A percentile compares a stretch with the other conserved stretches of the same genome.
Evolutionary conservation across 1,140 invertebrate species (phyloP).

Genomic region (Formica exsecta): DNA sequence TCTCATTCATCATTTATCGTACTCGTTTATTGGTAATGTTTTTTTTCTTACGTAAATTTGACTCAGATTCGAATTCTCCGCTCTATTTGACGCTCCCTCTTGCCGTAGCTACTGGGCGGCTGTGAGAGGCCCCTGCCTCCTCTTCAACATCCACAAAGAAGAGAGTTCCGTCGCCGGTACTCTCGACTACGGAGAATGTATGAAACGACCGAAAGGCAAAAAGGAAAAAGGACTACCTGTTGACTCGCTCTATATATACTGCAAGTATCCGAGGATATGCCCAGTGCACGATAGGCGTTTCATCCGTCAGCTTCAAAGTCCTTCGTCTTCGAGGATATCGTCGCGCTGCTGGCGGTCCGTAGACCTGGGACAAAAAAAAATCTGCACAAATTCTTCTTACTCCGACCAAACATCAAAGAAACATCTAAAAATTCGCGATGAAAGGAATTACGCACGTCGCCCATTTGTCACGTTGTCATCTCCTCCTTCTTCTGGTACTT

Average conservation of each 20-base stretch:
- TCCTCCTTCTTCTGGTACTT: slow-evolving; percentile 41
- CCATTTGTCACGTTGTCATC: slow-evolving; percentile 44
- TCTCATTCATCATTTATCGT: slow-evolving; percentile 62
- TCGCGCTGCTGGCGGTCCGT: slow-evolving; percentile 44
- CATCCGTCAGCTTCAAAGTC: slow-evolving; percentile 72
- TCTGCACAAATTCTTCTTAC: slow-evolving; percentile 21
- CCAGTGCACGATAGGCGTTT: slow-evolving; percentile 83
- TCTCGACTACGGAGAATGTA: slow-evolving; percentile 83
- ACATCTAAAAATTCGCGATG: slow-evolving; percentile 41
- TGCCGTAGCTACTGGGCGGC: slow-evolving; percentile 55
- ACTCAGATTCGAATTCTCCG: slow-evolving; percentile 86
- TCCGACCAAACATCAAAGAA: not conserved
- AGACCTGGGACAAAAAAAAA: slow-evolving; percentile 27
- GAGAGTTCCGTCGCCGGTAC: slow-evolving; percentile 76
- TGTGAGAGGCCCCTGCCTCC: slow-evolving; percentile 67
- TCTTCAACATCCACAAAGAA: slow-evolving; percentile 78
- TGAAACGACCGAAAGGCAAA: slow-evolving; percentile 83
- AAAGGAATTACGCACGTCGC: slow-evolving; percentile 43
- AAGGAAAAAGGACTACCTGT: slow-evolving; percentile 83
- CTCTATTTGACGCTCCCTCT: slow-evolving; percentile 86
- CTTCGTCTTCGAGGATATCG: slow-evolving; percentile 52
- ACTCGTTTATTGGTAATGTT: slow-evolving; percentile 21
- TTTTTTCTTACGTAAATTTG: slow-evolving; percentile 84
- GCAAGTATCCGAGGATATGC: slow-evolving; percentile 80
- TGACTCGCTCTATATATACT: slow-evolving; percentile 85